Evolutionary conservation across 2,113 vertebrate genomes (phyloP), one percentile per base, ranked within the genome.

Genomic region (Ancistrus triradiatus): DNA sequence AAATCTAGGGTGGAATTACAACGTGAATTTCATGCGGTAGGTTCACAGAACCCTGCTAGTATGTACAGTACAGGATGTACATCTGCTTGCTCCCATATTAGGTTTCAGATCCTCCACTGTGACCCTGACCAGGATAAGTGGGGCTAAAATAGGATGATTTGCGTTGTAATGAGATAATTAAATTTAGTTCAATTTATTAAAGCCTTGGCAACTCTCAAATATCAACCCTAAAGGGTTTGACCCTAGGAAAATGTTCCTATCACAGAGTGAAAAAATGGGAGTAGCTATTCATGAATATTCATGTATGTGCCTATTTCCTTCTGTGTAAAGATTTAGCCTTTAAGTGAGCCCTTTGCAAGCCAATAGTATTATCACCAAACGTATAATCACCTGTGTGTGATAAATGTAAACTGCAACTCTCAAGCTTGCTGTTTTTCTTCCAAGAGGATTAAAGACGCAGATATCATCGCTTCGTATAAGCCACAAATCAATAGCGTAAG

Each of bases 381-480:
- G 14, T 55, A 55, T 64, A 64, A 75, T 64, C 48, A 53, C 17
- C 33, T 35, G 15, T 25, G n/a, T 40, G 42, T 14, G 33, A 65
- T 65, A 67, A 44, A 57, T 63, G 63, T 25, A 35, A 15, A 61
- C 68, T 33, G 57, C 46, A 25, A 18, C 38, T 63, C 63, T 62
- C 4, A 1, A 2, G 43, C n/a, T 11, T 14, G 8, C n/a, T 5
- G 4, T 33, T 21, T 59, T 3, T 15, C 6, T 7, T n/a, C 44
- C 18, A 3, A 11, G 27, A 15, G 62, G 59, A 68, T 69, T 56
- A 60, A 65, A 64, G 61, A 65, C 35, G 52, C 61, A 72, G 69
- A 75, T 75, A 75, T 75, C 65, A 72, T 69, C 73, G 38, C 60
- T 69, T 65, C 44, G 53, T 68, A 75, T 66, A 72, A 58, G 42